Percentiles rank a stretch among this genome's conserved stretches.
Conservation (phyloP, 2,888 invertebrate species). For the Lepidocyrtinus sp. region DNA sequence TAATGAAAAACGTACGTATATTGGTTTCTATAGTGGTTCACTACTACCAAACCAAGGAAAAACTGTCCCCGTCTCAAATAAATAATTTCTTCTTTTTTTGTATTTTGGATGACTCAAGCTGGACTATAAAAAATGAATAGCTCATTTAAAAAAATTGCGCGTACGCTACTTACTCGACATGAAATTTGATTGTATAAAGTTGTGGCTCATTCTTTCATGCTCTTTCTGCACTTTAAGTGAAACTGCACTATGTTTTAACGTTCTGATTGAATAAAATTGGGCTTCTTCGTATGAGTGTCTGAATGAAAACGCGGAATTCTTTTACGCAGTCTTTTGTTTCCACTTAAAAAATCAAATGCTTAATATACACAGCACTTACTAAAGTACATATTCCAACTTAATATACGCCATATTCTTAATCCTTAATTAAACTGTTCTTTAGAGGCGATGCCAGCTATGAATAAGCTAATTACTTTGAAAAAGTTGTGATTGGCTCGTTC, state of each 20-base stretch:
- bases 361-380: neutral
- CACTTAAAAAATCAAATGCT: conserved; percentile 32
- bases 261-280: too few relatives aligned
- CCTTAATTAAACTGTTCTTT: neutral
- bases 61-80: neutral
- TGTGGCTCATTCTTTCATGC: too few relatives aligned
- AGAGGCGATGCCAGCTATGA: neutral
- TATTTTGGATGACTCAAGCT: neutral
- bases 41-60: neutral
- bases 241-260: neutral
- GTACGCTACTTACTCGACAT: neutral
- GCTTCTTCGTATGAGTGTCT: neutral
- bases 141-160: neutral
- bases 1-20: too few relatives aligned
- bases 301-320: conserved; percentile 55
- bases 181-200: neutral
- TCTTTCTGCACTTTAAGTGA: too few relatives aligned
- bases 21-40: too few relatives aligned
- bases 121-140: neutral
- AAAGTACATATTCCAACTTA: neutral
- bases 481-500: too few relatives aligned
- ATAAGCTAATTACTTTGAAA: neutral
- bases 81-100: neutral
- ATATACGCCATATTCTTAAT: neutral
- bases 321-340: conserved; percentile 62